Base-by-base conservation (phyloP, 2,797 vertebrate species). In the Parotocinclus haroldoi region DNA sequence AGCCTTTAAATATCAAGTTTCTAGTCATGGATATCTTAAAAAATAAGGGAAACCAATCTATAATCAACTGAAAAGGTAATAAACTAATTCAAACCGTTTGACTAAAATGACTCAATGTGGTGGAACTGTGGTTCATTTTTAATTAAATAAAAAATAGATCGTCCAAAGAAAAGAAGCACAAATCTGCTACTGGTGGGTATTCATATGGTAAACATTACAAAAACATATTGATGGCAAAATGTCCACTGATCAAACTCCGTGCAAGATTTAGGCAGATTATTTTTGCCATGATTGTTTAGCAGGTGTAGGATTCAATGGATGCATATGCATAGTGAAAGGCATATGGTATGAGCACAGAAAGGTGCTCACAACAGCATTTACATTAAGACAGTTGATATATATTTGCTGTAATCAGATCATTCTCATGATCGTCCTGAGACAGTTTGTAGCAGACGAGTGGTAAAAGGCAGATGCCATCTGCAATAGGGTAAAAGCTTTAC, bases 301-400 rank as follows among this genome's bases (percentile, higher is more conserved):
- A 66, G 62, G 46, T 45, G 55, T 37, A 40, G 51, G 56, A 77
- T 59, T 51, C 19, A 38, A 40, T 56, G 60, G 59, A 58, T 38
- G 19, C n/a, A 58, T 60, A 53, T 74, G 48, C 66, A 62, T 53
- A 61, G 50, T 59, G 53, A 56, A 67, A 66, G 62, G 66, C 74
- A 71, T 76, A 71, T 38, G 63, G 60, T 54, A 70, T 66, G 63
- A 36, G 12, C 66, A 53, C 61, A 10, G 9, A 69, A 58, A 61
- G 14, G 48, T 58, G 57, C 61, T 58, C 44, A 61, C 39, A 27
- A 27, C 27, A 58, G 53, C 53, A 51, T 68, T 53, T 16, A 42
- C 36, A 49, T 69, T 68, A 72, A 75, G 52, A 75, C 63, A 59
- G 65, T 50, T 66, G 81, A 81, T 78, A 78, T 78, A 78, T 81